Conservation (phyloP, 2,888 invertebrate species). For the Oligia fasciuncula region DNA sequence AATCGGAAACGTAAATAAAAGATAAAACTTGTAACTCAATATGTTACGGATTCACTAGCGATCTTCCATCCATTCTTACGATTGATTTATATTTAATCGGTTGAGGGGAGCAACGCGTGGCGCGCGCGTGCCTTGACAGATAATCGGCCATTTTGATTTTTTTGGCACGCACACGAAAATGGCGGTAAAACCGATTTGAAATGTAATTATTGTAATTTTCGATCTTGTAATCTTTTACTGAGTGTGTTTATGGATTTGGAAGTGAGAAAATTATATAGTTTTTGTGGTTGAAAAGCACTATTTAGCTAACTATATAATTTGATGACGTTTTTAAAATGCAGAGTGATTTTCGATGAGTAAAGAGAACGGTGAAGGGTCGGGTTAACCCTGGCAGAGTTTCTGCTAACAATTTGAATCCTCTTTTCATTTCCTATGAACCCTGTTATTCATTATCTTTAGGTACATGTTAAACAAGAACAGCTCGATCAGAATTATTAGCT, state of each 20-base stretch:
- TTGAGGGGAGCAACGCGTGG: slow-evolving; percentile 78
- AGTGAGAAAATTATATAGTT: slow-evolving; percentile 70
- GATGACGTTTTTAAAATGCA: slow-evolving; percentile 3
- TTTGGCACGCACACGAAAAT: slow-evolving; percentile 64
- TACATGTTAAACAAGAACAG: background rate
- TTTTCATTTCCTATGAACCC: background rate
- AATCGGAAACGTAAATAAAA: slow-evolving; percentile 88
- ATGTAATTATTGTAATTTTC: slow-evolving; percentile 80
- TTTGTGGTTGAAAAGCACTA: slow-evolving; percentile 16
- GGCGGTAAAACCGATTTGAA: slow-evolving; percentile 69
- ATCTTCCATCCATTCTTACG: slow-evolving; percentile 78
- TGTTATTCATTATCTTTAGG: background rate
- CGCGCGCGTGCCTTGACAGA: slow-evolving; percentile 82
- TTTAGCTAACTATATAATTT: background rate
- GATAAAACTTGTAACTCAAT: slow-evolving; percentile 86
- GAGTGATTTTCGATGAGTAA: slow-evolving; percentile 2
- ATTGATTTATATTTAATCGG: slow-evolving; percentile 83
- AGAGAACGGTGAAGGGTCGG: background rate
- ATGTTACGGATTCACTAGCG: slow-evolving; percentile 83
- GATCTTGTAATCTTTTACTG: slow-evolving; percentile 66
- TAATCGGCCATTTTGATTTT: slow-evolving; percentile 75
- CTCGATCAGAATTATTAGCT: background rate
- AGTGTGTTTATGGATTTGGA: slow-evolving; percentile 55
- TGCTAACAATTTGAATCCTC: background rate
- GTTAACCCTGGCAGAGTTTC: background rate